Base-by-base conservation (phyloP, 2,113 vertebrate species). In the Tragulus kanchil region DNA sequence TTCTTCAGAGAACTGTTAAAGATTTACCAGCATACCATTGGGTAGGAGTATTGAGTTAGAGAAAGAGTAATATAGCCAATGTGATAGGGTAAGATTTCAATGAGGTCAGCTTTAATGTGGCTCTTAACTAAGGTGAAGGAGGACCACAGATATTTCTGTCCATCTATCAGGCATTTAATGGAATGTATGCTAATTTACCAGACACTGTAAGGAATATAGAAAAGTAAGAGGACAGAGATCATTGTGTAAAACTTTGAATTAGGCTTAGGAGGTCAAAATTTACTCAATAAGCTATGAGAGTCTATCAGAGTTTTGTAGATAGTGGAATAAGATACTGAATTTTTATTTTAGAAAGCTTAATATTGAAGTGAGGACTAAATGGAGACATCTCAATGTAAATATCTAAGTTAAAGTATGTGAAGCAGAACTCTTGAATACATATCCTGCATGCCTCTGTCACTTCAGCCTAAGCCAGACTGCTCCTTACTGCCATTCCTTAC, bases 291-390 rank as follows among this genome's bases (percentile, higher is more conserved):
- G 48, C 82, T 73, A 7, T 79, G 71, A n/a, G 58, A 73, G 26
- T 69, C 67, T 87, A 52, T 59, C 25, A 62, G 48, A 85, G 62
- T 2, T 61, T 73, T 89, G 23, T 82, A 45, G 83, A 62, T 61
- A 87, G n/a, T n/a, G 16, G 42, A 86, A 17, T 50, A 52, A 56
- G 31, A 25, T 58, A 4, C 25, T 85, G 48, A 85, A 59, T 13
- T 6, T 61, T n/a, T n/a, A 54, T 45, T 79, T 89, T 85, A 81
- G 31, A 48, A 52, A 94, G 56, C 5, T 79, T 56, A 62, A 5
- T 94, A 50, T 12, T 85, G 48, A 92, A 95, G 31, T 89, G 36
- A 95, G 71, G 58, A n/a, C 50, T 50, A 85, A 81, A 73, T 61
- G 56, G 56, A 78, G 45, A 73, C 45, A 28, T 84, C 50, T 73